Evolutionary conservation across 2,113 vertebrate species (phyloP).

Genomic region (Variabilichromis moorii): DNA sequence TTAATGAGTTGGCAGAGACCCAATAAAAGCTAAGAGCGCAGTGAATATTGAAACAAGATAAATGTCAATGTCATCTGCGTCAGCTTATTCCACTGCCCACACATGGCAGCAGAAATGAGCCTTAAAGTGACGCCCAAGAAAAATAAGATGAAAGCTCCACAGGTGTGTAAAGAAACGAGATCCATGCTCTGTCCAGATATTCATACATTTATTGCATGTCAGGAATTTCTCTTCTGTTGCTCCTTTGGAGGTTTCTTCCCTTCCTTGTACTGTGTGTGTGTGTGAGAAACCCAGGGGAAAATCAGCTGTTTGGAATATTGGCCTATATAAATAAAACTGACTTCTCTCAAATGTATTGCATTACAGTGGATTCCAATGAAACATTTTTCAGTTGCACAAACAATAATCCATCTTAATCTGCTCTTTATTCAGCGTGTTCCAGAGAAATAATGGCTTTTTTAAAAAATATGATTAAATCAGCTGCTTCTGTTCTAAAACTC

Average conservation of each 20-base stretch:
- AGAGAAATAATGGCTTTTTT: neutral
- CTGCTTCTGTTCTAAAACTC: neutral
- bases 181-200: neutral
- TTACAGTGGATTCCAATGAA: neutral
- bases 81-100: neutral
- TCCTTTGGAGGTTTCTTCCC: neutral
- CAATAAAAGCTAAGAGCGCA: neutral
- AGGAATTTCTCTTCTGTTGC: neutral
- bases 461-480: neutral
- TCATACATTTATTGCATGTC: neutral
- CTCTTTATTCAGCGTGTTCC: neutral
- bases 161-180: neutral
- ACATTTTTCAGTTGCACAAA: neutral
- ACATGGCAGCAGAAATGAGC: neutral
- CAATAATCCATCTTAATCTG: neutral
- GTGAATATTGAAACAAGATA: neutral
- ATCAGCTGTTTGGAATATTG: neutral
- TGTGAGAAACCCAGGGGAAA: neutral
- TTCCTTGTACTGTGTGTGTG: neutral
- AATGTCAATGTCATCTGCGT: neutral
- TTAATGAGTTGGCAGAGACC: neutral
- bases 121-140: neutral
- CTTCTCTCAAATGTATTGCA: neutral
- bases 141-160: neutral
- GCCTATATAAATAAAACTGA: neutral